Base-by-base conservation (phyloP, 1,140 invertebrate genomes). In the Nixonia krombeini region DNA sequence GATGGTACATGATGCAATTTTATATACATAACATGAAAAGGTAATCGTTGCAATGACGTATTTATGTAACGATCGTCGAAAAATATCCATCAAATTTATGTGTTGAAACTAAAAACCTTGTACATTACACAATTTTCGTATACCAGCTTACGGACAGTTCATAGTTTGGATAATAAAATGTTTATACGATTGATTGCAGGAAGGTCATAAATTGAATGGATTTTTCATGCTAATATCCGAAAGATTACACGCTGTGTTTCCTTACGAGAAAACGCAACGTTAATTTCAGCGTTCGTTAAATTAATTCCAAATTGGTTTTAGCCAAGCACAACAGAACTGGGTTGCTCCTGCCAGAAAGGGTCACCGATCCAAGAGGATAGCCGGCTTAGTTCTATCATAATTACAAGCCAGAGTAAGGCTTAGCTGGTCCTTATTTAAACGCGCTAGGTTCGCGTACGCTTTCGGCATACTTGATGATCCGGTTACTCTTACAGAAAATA, bases 261-360 rank as follows among this genome's bases (percentile, higher is more conserved):
- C 59, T 56, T 65, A 42, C 46, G 41, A 42, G 21, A 44, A 58
- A 35, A 70, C 65, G 35, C 64, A 38, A 76, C 72, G 72, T 75
- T 79, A 77, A 78, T 80, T 77, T 75, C 73, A 56, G 70, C 74
- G 73, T 72, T 73, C 78, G 74, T 81, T 77, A 78, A 79, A 81
- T 81, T 85, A 85, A 85, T 85, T 85, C 82, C 80, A 85, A 84
- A 85, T 84, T 85, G 82, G 77, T 84, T 85, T 83, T 75, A 78
- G 74, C 53, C 66, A 44, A 55, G 71, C 56, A 67, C 55, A 73
- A 59, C 65, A 62, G 38, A 15, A 45, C 59, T 57, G 61, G 50
- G 57, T 46, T 49, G 47, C 67, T 63, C 45, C 58, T 73, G 68
- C 71, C 65, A 74, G 71, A 73, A 78, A 81, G 79, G 80, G 82